These are phyloP conservation scores for Ammodytes marinus DNA, from an alignment of 2,113 vertebrate genomes.

Conservation along the genomic window DNA sequence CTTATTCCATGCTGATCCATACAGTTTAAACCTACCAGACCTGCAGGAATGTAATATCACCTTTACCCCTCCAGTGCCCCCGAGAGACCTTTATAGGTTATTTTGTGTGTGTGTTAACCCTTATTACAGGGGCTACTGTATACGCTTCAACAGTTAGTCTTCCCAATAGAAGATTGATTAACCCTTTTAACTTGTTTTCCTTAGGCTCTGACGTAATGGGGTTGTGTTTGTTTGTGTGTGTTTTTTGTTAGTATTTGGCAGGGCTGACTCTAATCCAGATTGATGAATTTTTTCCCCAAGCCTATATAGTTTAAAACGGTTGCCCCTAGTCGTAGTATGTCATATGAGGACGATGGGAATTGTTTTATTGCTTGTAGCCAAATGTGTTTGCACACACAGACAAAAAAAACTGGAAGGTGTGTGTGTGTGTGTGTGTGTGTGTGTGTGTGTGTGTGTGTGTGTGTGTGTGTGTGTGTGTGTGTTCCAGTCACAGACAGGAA, in stretches of 20 bases:
- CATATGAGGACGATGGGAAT: no score
- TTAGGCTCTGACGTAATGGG: constrained; percentile 38
- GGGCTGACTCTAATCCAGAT: constrained; percentile 22
- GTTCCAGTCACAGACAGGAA: no score
- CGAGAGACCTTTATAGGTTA: constrained; percentile 32
- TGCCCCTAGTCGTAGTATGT: constrained; percentile 58
- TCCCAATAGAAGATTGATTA: constrained; percentile 65
- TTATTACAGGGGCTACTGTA: constrained; percentile 42
- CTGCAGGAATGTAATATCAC: constrained; percentile 51
- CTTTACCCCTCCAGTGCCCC: constrained; percentile 49
- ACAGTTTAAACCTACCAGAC: constrained; percentile 58
- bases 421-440: constrained; percentile 19
- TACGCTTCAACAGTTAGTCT: constrained; percentile 40
- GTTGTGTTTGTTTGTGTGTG: constrained; percentile 20
- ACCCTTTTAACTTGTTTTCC: constrained; percentile 70
- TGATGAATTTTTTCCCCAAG: constrained; percentile 58
- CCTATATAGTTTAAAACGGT: constrained; percentile 53
- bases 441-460: constrained; percentile 11
- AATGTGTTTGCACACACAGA: no score
- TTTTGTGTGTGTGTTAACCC: constrained; percentile 42
- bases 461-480: neutral
- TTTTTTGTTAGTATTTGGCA: constrained; percentile 22
- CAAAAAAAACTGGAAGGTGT: no score
- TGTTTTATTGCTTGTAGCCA: no score
- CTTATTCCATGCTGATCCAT: constrained; percentile 60